Evolutionary conservation across 2,888 invertebrate species (phyloP).

Genomic region (Apamea crenata): DNA sequence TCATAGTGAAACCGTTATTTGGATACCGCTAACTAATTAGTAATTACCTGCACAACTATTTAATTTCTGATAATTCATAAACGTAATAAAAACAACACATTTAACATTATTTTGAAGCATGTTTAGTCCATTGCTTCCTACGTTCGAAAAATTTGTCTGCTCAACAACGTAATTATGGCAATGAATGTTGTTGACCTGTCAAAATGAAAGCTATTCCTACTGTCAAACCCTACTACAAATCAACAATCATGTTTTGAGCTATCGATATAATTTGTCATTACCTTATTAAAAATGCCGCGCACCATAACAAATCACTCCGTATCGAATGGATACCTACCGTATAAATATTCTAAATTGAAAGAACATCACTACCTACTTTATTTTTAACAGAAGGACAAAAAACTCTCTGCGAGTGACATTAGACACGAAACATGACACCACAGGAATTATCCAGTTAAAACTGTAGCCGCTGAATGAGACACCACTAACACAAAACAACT

Average conservation of each 20-base stretch:
- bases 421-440: conserved; percentile 44
- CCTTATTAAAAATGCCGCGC: conserved; percentile 18
- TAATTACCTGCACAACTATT: not conserved
- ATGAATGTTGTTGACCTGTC: no score
- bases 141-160: no score
- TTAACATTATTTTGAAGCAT: no score
- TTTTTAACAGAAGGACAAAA: conserved; percentile 35
- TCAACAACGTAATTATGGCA: no score
- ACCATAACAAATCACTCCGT: conserved; percentile 28
- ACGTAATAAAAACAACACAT: no score
- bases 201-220: no score
- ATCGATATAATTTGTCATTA: conserved; percentile 20
- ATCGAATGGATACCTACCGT: not conserved
- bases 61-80: not conserved
- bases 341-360: not conserved
- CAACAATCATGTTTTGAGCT: not conserved
- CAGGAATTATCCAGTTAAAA: conserved; percentile 35
- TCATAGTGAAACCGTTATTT: not conserved
- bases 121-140: no score
- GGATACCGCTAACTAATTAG: not conserved
- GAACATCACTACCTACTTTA: conserved; percentile 1
- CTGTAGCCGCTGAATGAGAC: conserved; percentile 13
- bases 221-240: no score
- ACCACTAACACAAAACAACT: not conserved
- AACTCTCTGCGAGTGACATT: conserved; percentile 33